Evolutionary conservation across 2,888 invertebrate species (phyloP).

Genomic region (Quadriops clusia): DNA sequence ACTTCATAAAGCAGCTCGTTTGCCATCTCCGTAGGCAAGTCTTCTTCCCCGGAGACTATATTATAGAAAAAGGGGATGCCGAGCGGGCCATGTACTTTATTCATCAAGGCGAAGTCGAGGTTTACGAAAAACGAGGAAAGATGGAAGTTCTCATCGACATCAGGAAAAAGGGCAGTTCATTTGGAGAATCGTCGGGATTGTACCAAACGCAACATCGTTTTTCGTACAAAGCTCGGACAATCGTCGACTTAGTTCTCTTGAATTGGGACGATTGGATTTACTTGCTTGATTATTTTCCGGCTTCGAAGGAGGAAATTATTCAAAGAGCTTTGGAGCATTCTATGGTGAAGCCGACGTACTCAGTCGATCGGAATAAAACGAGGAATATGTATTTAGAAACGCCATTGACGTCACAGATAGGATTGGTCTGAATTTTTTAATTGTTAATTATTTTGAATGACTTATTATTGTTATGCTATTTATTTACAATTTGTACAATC

Average conservation of each 20-base stretch:
- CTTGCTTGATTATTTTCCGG: slow-evolving; percentile 22
- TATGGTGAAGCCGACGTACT: too few species aligned
- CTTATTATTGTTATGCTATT: too few species aligned
- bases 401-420: too few species aligned
- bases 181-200: slow-evolving; percentile 21
- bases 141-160: slow-evolving; percentile 7
- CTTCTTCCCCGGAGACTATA: slow-evolving; percentile 42
- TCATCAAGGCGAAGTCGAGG: slow-evolving; percentile 39
- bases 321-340: too few species aligned
- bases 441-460: too few species aligned
- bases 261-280: slow-evolving; percentile 17
- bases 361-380: too few species aligned
- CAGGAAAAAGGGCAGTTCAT: slow-evolving; percentile 15
- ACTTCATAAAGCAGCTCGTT: slow-evolving; percentile 40
- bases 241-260: slow-evolving; percentile 17
- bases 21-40: slow-evolving; percentile 40
- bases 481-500: too few species aligned
- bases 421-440: too few species aligned
- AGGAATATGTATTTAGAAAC: too few species aligned
- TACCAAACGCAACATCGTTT: slow-evolving; percentile 14
- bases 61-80: slow-evolving; percentile 41
- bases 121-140: slow-evolving; percentile 13
- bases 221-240: slow-evolving; percentile 18
- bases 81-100: slow-evolving; percentile 44
- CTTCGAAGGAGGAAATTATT: slow-evolving; percentile 17